Conservation (phyloP, 2,888 invertebrate genomes). For the Tinea trinotella region DNA sequence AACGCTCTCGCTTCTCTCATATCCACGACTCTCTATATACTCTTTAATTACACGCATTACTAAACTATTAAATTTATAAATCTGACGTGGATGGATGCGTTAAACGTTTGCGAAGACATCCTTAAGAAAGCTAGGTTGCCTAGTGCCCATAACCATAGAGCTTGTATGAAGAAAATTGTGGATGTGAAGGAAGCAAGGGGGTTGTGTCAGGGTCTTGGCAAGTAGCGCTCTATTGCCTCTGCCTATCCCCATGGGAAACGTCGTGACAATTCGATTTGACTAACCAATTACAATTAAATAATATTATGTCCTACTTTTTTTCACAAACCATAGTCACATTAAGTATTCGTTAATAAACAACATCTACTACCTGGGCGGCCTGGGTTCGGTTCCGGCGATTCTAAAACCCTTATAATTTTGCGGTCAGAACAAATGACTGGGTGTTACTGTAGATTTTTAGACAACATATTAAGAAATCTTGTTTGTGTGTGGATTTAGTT, state of each 20-base stretch:
- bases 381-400: constrained; percentile 24
- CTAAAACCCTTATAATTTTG: constrained; percentile 23
- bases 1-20: no score
- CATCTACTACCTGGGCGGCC: constrained; percentile 30
- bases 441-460: constrained; percentile 26
- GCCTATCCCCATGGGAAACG: no score
- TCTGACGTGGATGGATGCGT: no score
- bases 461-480: constrained; percentile 14
- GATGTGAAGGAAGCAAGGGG: no score
- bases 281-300: neutral
- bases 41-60: neutral
- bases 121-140: no score
- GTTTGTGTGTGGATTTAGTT: neutral
- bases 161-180: no score
- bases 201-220: no score
- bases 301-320: neutral
- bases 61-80: neutral
- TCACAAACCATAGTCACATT: neutral
- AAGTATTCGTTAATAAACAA: constrained; percentile 7
- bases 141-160: no score
- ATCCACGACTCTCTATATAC: no score
- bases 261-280: no score
- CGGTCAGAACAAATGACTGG: constrained; percentile 31
- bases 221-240: no score
- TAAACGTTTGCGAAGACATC: no score